Percentiles rank a stretch among this genome's conserved stretches.
These are phyloP conservation scores for Neopelma chrysocephalum DNA, from an alignment of 2,797 vertebrate genomes.

Conservation along the genomic window DNA sequence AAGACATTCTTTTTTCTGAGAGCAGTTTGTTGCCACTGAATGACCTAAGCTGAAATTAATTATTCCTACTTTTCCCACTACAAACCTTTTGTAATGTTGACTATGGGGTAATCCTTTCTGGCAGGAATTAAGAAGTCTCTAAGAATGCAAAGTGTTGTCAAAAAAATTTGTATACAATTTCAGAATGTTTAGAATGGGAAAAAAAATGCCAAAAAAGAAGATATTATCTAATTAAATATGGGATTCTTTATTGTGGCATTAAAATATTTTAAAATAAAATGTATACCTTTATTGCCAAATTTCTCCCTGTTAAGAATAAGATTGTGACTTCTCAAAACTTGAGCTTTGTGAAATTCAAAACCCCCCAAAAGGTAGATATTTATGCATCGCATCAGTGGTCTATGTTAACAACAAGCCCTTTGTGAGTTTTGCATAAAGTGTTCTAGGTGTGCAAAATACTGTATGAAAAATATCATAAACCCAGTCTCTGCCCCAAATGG, in stretches of 20 bases:
- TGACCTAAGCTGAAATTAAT: background rate
- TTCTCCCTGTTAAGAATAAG: background rate
- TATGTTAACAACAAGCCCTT: background rate
- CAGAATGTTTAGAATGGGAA: background rate
- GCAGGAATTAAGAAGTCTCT: background rate
- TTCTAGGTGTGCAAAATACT: background rate
- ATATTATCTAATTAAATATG: background rate
- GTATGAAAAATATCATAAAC: background rate
- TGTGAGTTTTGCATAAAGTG: background rate
- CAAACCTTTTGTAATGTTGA: background rate
- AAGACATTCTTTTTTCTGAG: background rate
- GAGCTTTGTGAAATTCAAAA: background rate
- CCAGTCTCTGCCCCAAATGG: background rate
- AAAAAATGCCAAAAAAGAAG: background rate
- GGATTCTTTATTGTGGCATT: background rate
- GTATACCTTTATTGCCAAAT: background rate
- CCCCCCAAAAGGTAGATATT: fast-evolving
- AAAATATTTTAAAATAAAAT: background rate
- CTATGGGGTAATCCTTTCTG: background rate
- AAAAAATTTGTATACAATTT: background rate
- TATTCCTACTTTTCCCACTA: background rate
- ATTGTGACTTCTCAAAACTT: background rate
- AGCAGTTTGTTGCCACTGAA: background rate
- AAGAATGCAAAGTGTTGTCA: background rate
- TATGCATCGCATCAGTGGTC: fast-evolving